Base-by-base conservation (phyloP, 2,888 invertebrate genomes). In the Gymnoscelis rufifasciata region DNA sequence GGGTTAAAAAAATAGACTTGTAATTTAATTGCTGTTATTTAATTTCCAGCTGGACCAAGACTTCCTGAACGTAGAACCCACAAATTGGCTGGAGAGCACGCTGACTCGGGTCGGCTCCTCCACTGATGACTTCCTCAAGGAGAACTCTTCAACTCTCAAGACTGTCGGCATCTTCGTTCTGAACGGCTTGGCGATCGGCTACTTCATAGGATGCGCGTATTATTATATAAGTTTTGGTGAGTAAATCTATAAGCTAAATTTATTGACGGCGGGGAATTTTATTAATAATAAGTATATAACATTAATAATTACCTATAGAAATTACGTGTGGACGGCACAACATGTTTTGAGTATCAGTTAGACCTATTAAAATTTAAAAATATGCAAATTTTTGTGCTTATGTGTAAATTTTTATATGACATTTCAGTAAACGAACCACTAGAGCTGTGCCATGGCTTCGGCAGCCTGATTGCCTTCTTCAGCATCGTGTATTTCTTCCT, bases 401-500 rank as follows among this genome's bases (percentile, higher is more conserved):
- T n/a, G n/a, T n/a, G n/a, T n/a, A n/a, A n/a, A n/a, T n/a, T n/a
- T n/a, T n/a, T n/a, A n/a, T n/a, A n/a, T n/a, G n/a, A n/a, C n/a
- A 27, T 69, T 64, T 1, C 72, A 87, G 87, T 52, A 26, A 50
- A 59, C 0, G 64, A 71, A 0, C 71, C 77, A 0, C 47, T 88
- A 24, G 72, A 83, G 12, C 63, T 88, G 64, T 95, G 95, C 65
- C 69, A 90, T 39, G 95, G 95, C 0, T 92, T 93, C 57, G 95
- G 95, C 29, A 91, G 95, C 71, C 79, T 95, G 0, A 77, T 93
- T 19, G 83, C 95, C 0, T 64, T 95, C 0, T 74, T 92, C 1
- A 72, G 78, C 10, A 83, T 93, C 15, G 69, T 90, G 2, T 93
- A 93, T 56, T 83, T 90, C 57, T 89, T 90, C 39, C 43, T 94